A percentile compares a stretch with the other conserved stretches of the same genome.
These are phyloP conservation scores for Ginglymostoma cirratum DNA, from an alignment of 2,113 vertebrate genomes.

Conservation along the genomic window DNA sequence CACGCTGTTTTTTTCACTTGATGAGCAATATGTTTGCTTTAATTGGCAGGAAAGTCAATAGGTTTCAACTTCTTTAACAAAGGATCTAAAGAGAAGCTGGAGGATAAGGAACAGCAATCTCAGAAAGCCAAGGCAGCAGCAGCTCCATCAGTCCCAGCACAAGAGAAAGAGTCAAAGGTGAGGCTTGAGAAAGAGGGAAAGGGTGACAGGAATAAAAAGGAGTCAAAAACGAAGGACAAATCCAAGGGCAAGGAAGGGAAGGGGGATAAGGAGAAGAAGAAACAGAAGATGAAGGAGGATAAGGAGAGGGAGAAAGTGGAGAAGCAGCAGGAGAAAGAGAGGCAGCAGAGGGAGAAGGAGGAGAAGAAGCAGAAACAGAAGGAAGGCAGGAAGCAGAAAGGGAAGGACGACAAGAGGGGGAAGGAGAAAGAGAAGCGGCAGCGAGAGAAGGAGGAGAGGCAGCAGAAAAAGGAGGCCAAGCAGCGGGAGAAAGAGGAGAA, in stretches of 20 bases:
- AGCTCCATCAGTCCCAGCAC: not conserved
- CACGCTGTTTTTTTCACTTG: not conserved
- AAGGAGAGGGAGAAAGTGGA: not conserved
- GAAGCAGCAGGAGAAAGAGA: not conserved
- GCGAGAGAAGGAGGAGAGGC: not conserved
- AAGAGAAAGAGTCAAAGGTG: not conserved
- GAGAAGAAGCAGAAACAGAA: not conserved
- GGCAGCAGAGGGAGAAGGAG: not conserved
- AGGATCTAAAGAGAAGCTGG: not conserved
- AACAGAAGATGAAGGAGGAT: not conserved
- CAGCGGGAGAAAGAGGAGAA: not conserved
- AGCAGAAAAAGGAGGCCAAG: not conserved
- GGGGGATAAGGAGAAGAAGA: not conserved
- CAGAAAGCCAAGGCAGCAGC: not conserved
- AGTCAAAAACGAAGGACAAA: not conserved
- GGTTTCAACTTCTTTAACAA: conserved; percentile 32
- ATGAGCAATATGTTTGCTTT: not conserved
- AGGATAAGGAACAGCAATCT: not conserved
- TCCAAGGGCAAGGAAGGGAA: not conserved
- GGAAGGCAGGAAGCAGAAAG: no score
- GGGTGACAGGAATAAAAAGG: not conserved
- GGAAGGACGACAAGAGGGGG: not conserved
- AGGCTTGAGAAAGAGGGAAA: not conserved
- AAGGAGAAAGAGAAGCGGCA: not conserved
- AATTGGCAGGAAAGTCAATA: not conserved